A percentile compares a stretch with the other conserved stretches of the same genome.
phyloP scores from a whole-genome alignment of 2,113 vertebrate species.

The Sylvilagus bachmani region DNA sequence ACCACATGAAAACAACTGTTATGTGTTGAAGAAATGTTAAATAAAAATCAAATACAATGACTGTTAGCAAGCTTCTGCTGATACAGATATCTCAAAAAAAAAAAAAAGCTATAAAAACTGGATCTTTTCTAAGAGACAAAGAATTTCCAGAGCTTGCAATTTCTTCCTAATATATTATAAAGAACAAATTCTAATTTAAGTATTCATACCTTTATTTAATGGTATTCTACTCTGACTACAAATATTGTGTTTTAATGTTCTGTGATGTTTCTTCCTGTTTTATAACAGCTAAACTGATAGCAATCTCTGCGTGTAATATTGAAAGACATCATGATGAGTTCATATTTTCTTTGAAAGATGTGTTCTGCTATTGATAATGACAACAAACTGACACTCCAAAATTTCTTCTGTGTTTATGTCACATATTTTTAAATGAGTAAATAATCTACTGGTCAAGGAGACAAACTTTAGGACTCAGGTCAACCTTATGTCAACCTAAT shows the following conservation, averaged over 20 bases:
- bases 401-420: conserved; percentile 10
- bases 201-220: conserved; percentile 80
- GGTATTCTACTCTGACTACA: conserved; percentile 63
- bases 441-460: neutral
- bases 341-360: conserved; percentile 70
- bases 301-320: conserved; percentile 66
- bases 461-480: conserved; percentile 33
- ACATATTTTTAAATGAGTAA: conserved; percentile 22
- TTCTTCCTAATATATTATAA: conserved; percentile 72
- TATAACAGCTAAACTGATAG: conserved; percentile 69
- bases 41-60: conserved; percentile 72
- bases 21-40: conserved; percentile 69
- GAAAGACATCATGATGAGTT: conserved; percentile 56
- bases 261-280: conserved; percentile 50
- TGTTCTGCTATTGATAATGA: conserved; percentile 32
- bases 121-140: conserved; percentile 59
- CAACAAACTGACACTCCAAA: conserved; percentile 33
- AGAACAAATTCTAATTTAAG: conserved; percentile 79
- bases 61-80: conserved; percentile 67
- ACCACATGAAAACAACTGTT: conserved; percentile 42
- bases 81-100: conserved; percentile 52
- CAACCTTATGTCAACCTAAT: neutral
- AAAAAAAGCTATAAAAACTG: conserved; percentile 49
- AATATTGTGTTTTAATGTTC: conserved; percentile 77
- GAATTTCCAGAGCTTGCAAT: conserved; percentile 69